Base-by-base conservation (phyloP, 2,113 vertebrate genomes). In the Sapajus apella region DNA sequence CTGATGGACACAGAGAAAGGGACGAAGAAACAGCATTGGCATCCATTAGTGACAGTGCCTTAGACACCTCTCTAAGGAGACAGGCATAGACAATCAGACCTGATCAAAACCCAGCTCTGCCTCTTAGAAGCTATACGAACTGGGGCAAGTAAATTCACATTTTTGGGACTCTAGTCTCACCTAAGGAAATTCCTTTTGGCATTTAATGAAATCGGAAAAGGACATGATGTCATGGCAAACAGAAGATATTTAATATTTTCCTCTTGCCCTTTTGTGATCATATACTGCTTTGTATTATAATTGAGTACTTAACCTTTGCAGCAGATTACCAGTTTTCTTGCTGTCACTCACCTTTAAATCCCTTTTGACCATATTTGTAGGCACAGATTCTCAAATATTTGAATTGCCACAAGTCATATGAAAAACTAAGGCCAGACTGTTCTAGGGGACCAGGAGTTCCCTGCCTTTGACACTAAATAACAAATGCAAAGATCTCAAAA, bases 371-470 rank as follows among this genome's bases (percentile, higher is more conserved):
- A 96, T 83, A 80, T 35, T 81, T 58, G 27, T 73, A 77, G 23
- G 56, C 87, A 82, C 35, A 50, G 52, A 89, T 80, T 95, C 95
- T 96, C 94, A 89, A 96, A 96, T 93, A 96, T 87, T 58, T 95
- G 87, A 93, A 95, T 58, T 84, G 84, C 64, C 52, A 32, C 58
- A 96, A 91, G 82, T 87, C 76, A 58, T 61, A 90, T 87, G 75
- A 96, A 96, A 96, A 84, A 86, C 72, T 91, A 79, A 45, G 50
- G 80, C 70, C 47, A 92, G 43, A 73, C 85, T 18, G 6, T 86
- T 58, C 52, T 40, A 86, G 52, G 58, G 85, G 52, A 94, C 85
- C 32, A 12, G 50, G 52, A 85, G 58, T 88, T 93, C 85, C 45
- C 47, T 89, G 73, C 25, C 9, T 75, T 94, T 93, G 68, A 87